Evolutionary conservation across 2,113 vertebrate species (phyloP).

Genomic region (Crotophaga sulcirostris): DNA sequence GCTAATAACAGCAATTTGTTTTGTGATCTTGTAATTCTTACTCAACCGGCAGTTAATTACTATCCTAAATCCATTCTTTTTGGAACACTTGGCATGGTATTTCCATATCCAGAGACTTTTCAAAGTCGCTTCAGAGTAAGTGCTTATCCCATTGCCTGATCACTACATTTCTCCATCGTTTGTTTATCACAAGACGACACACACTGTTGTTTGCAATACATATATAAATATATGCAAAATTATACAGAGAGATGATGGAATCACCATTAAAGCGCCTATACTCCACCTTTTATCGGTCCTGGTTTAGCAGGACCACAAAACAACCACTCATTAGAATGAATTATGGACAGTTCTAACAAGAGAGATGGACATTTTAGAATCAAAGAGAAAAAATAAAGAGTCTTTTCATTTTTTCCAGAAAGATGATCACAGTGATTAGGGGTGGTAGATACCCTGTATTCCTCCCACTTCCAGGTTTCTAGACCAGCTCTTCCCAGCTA

Average conservation of each 20-base stretch:
- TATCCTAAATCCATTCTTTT: slow-evolving; percentile 1
- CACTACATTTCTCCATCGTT: not conserved
- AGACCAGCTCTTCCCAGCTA: not conserved
- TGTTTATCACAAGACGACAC: not conserved
- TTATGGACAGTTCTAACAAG: not conserved
- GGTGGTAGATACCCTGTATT: not conserved
- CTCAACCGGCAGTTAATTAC: slow-evolving; percentile 40
- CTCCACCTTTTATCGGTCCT: not conserved
- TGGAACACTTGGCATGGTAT: not conserved
- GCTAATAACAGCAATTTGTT: slow-evolving; percentile 59
- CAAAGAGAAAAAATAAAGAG: not conserved
- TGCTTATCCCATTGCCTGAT: not conserved
- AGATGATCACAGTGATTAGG: not conserved
- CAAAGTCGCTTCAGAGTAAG: not conserved
- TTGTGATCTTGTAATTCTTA: slow-evolving; percentile 26
- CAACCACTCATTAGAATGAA: not conserved
- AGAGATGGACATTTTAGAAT: not conserved
- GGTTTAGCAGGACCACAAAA: not conserved
- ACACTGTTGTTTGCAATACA: not conserved
- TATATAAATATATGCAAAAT: not conserved
- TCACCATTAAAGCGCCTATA: not conserved
- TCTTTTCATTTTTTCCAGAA: not conserved
- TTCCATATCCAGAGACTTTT: not conserved
- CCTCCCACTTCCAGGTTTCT: not conserved
- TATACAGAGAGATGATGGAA: not conserved